Conservation (phyloP, 2,113 vertebrate species). For the Picathartes gymnocephalus region DNA sequence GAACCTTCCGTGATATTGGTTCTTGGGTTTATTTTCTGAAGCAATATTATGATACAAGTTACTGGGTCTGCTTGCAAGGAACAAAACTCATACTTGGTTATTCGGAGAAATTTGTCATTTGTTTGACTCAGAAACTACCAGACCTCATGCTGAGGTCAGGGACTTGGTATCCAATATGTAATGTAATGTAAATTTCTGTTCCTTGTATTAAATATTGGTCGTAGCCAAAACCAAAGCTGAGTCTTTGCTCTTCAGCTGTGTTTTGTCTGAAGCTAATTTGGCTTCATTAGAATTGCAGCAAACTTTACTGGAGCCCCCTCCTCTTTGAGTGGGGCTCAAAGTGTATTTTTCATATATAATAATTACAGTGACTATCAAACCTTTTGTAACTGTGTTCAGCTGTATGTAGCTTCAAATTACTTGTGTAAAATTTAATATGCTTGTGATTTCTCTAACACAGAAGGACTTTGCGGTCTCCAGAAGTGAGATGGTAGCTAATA, state of each 20-base stretch:
- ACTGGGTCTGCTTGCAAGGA: background rate
- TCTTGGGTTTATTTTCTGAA: constrained; percentile 46
- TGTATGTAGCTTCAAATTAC: constrained; percentile 30
- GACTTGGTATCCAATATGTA: constrained; percentile 1
- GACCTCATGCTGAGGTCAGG: background rate
- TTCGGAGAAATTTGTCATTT: background rate
- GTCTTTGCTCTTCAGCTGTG: constrained; percentile 1
- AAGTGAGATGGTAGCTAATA: background rate
- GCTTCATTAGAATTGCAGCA: constrained; percentile 25
- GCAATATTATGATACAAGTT: constrained; percentile 57
- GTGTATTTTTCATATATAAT: constrained; percentile 27
- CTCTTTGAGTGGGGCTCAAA: background rate
- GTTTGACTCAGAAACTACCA: background rate
- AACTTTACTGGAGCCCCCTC: background rate
- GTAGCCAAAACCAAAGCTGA: constrained; percentile 43
- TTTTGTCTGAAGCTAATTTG: constrained; percentile 25
- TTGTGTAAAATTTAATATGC: constrained; percentile 5
- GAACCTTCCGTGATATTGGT: background rate
- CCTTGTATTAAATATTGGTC: constrained; percentile 9
- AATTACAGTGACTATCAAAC: background rate
- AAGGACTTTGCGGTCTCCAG: background rate
- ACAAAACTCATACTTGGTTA: constrained; percentile 30
- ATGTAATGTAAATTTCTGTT: constrained; percentile 47
- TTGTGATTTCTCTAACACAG: constrained; percentile 10
- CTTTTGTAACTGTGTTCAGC: constrained; percentile 41